Percentiles rank a stretch among this genome's conserved stretches.
Evolutionary conservation across 2,888 invertebrate species (phyloP).

Genomic region (Trypoxylon attenuatum): DNA sequence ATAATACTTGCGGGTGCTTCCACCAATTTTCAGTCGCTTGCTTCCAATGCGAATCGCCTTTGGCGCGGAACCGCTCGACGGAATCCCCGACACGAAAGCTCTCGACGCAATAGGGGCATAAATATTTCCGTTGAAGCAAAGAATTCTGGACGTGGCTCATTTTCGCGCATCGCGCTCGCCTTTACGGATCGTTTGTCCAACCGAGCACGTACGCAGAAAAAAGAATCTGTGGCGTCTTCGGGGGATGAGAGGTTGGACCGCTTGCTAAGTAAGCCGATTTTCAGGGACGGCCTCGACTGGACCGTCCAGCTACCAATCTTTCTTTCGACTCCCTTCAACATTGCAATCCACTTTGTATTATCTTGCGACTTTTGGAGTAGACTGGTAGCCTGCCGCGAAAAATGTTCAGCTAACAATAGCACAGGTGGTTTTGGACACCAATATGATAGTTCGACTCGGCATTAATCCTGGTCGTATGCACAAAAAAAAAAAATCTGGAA

Average conservation of each 20-base stretch:
- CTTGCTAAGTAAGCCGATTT: conserved; percentile 4
- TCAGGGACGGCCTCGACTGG: background rate
- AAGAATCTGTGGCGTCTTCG: conserved; percentile 4
- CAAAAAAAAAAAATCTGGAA: conserved; percentile 15
- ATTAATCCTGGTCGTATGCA: conserved; percentile 10
- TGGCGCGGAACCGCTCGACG: no score
- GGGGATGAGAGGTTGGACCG: conserved; percentile 1
- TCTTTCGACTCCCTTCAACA: conserved; percentile 1
- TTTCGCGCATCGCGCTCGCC: background rate
- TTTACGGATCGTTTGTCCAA: background rate
- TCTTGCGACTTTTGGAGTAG: background rate
- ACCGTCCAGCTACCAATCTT: conserved; percentile 3
- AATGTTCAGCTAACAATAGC: no score
- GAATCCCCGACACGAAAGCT: no score
- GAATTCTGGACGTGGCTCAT: background rate
- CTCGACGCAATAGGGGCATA: background rate
- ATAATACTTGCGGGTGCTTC: no score
- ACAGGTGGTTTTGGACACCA: conserved; percentile 1
- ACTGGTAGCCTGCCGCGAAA: no score
- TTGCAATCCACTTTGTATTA: background rate
- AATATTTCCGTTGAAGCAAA: background rate
- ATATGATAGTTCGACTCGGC: background rate
- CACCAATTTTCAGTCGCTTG: background rate
- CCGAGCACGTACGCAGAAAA: conserved; percentile 25
- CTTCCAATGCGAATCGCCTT: no score